Evolutionary conservation across 2,113 vertebrate species (phyloP), one percentile per base, ranked within the genome.

Genomic region (Sinosuthora webbiana): DNA sequence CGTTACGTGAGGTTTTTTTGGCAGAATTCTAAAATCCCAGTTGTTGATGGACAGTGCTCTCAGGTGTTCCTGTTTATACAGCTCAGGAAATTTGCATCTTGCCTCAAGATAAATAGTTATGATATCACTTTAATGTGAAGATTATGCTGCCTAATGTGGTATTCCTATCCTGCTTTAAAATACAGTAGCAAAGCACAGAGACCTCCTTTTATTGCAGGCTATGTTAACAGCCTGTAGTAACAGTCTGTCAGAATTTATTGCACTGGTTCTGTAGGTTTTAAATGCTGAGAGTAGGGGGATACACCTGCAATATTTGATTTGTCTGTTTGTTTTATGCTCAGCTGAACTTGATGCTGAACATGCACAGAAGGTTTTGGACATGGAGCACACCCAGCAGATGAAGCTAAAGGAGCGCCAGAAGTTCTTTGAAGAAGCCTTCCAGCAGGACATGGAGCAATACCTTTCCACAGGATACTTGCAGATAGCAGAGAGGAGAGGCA

Each of bases 391-490:
- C 33, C 99, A 98, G 79, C 98, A 99, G 93, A 96, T 98, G 96
- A 99, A 99, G 97, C 97, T 99, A 77, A 99, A 99, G 95, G 99
- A 99, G 52, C 98, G 99, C 56, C 99, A 99, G 98, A 99, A 99
- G 98, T 99, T 99, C 95, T 99, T 99, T 49, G 99, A 99, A 97
- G 99, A 99, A 94, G 99, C 99, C 56, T 99, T 99, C 94, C 99
- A 99, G 97, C 99, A 99, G 95, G 99, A 99, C 95, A 99, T 99
- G 99, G 99, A 99, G 88, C 99, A 99, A 55, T 99, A 99, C 95
- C 98, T 99, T 49, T 99, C 99, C 62, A 99, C 99, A 0, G 99
- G 99, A 33, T 99, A 99, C 97, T 97, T 99, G 96, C 99, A 99
- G 98, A 99, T 99, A 83, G 96, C 98, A 1, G 99, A 99, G 97